Evolutionary conservation across 1,140 invertebrate species (phyloP), one percentile per base, ranked within the genome.

Genomic region (Aphaenogaster ashmeadi): DNA sequence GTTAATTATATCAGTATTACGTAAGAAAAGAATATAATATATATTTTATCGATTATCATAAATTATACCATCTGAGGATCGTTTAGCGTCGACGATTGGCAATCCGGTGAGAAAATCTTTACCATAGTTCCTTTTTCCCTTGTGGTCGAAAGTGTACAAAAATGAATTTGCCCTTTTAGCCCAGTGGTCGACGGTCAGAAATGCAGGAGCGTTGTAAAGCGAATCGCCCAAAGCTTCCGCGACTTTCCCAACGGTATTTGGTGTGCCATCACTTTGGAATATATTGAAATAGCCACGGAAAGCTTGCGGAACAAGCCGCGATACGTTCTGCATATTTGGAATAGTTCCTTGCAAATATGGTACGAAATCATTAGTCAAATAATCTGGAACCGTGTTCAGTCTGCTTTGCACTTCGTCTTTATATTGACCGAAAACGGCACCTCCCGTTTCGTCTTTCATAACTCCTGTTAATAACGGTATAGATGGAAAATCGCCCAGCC

Each of bases 101-200:
- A 97, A 92, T 7, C 97, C 97, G 21, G 94, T 93, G 1, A 98
- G 93, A 89, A 98, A 97, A 62, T 96, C 95, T 9, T 95, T 95
- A 6, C 97, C 97, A 74, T 96, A 96, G 13, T 95, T 96, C 44
- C 95, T 94, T 71, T 96, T 97, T 9, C 96, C 96, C 11, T 95
- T 94, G 85, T 98, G 97, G 79, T 98, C 97, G 91, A 98, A 98
- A 90, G 97, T 97, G 91, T 98, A 98, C 36, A 98, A 94, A 90
- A 96, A 97, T 0, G 97, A 95, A 0, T 96, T 96, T 0, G 96
- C 96, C 60, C 95, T 95, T 88, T 95, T 95, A 0, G 96, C 96
- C 97, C 97, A 98, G 8, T 96, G 94, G 56, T 96, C 94, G 0
- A 96, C 97, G 8, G 97, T 97, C 18, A 97, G 92, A 90, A 97